phyloP scores from a whole-genome alignment of 2,797 vertebrate species.

The Danionella dracula region DNA sequence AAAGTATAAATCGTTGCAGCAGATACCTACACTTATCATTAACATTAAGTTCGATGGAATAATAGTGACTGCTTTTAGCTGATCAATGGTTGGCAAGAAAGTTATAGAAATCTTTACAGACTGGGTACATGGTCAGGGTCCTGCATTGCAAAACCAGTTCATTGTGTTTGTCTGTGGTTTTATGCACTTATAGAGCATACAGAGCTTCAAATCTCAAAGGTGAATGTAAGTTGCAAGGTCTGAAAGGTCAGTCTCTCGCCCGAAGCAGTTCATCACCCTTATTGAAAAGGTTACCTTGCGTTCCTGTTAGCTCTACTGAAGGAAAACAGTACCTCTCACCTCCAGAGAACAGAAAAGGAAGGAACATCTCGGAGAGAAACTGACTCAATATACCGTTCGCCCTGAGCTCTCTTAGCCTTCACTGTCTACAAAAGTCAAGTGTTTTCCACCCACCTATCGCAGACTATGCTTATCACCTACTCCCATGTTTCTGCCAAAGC shows the following conservation, averaged over 20 bases:
- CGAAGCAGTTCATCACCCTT: slow-evolving; percentile 62
- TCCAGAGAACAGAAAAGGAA: slow-evolving; percentile 19
- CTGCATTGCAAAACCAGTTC: background rate
- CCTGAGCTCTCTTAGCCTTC: background rate
- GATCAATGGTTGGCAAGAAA: background rate
- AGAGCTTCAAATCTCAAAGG: slow-evolving; percentile 22
- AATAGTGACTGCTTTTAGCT: background rate
- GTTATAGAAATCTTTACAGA: background rate
- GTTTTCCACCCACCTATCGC: slow-evolving; percentile 20
- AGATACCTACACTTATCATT: no score
- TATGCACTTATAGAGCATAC: slow-evolving; percentile 13
- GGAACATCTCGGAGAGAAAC: slow-evolving; percentile 4
- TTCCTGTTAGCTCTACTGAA: slow-evolving; percentile 44
- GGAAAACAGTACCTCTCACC: slow-evolving; percentile 23
- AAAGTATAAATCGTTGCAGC: no score
- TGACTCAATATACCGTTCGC: background rate
- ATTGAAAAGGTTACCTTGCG: slow-evolving; percentile 62
- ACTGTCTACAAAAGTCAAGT: slow-evolving; percentile 14
- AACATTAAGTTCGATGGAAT: background rate
- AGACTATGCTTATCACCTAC: background rate
- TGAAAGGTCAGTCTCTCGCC: slow-evolving; percentile 69
- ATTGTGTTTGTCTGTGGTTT: background rate
- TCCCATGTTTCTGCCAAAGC: background rate
- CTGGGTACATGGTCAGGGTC: slow-evolving; percentile 11
- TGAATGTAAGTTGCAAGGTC: slow-evolving; percentile 53